Evolutionary conservation across 2,888 invertebrate genomes (phyloP), one percentile per base, ranked within the genome.

Genomic region (Eristalinus aeneus): DNA sequence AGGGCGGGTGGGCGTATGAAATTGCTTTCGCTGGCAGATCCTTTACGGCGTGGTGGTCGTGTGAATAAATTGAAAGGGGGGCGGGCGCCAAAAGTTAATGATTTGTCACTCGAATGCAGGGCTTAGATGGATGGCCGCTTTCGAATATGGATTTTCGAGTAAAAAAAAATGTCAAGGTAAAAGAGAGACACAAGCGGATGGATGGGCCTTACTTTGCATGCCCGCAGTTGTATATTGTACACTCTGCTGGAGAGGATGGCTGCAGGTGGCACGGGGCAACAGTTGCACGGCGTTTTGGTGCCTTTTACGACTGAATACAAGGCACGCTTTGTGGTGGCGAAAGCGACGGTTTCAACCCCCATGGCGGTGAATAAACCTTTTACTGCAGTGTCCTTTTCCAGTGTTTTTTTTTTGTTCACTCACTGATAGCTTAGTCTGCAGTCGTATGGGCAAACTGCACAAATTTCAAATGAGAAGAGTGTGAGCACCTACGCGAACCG

Each of bases 51-150:
- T 39, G 39, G n/a, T 39, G 12, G 39, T 39, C n/a, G n/a, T n/a
- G n/a, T 60, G 60, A 60, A 60, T 60, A 60, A 60, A 60, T 60
- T 60, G 31, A 60, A 27, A 60, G 11, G 58, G 23, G 27, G 27
- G 60, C n/a, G 23, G 31, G 31, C 23, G n/a, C 31, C n/a, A 31
- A 60, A 27, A 60, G 60, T 60, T 60, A 60, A 60, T 60, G 58
- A 60, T 31, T 60, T 60, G 23, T 60, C 31, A 27, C 31, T 31
- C 31, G 31, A 20, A 60, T 16, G 60, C 46, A n/a, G 46, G 16
- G 16, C 46, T n/a, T n/a, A 60, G 60, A 60, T 60, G 23, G 46
- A 46, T 46, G 46, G 16, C 8, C 16, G 46, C 16, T 46, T 46
- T n/a, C 46, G 16, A 46, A 46, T 46, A 16, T 46, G 46, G 46